Conservation (phyloP, 1,140 invertebrate genomes). For the Drosophila tristis region DNA sequence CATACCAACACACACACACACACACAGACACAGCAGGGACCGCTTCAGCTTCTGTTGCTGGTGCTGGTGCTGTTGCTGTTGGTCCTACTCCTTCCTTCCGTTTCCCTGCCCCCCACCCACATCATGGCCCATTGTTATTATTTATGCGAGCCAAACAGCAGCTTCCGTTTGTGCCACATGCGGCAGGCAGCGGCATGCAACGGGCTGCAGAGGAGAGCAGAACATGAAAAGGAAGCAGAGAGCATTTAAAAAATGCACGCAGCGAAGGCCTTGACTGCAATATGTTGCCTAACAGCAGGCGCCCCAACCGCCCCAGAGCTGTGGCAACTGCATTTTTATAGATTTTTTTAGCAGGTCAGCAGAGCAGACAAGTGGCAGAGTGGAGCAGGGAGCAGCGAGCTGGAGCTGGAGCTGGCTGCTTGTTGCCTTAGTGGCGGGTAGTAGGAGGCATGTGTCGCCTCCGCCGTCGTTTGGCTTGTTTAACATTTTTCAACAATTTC, state of each 20-base stretch:
- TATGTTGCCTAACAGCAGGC: constrained; percentile 78
- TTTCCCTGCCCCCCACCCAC: constrained; percentile 10
- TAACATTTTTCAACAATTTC: constrained; percentile 81
- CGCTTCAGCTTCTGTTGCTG: too few species aligned
- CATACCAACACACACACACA: neutral
- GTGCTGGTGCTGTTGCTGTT: neutral
- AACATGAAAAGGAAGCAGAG: constrained; percentile 58
- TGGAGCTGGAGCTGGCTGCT: too few species aligned
- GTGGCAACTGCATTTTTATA: constrained; percentile 63
- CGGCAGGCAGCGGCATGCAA: constrained; percentile 54
- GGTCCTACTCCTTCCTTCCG: constrained; percentile 3
- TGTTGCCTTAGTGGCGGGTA: neutral
- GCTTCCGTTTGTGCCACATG: constrained; percentile 81
- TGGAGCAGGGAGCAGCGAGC: neutral
- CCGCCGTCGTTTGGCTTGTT: constrained; percentile 56
- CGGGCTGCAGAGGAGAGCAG: constrained; percentile 1
- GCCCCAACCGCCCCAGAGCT: neutral
- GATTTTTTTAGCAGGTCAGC: constrained; percentile 78
- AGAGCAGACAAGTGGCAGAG: constrained; percentile 14
- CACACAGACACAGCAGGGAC: too few species aligned
- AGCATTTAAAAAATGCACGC: constrained; percentile 80
- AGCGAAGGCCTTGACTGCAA: constrained; percentile 79
- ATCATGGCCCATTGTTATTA: constrained; percentile 65
- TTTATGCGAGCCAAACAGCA: constrained; percentile 81
- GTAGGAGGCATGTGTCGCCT: constrained; percentile 22